Percentiles rank a stretch among this genome's conserved stretches.
Conservation (phyloP, 2,888 invertebrate species). For the Dusona sp. region DNA sequence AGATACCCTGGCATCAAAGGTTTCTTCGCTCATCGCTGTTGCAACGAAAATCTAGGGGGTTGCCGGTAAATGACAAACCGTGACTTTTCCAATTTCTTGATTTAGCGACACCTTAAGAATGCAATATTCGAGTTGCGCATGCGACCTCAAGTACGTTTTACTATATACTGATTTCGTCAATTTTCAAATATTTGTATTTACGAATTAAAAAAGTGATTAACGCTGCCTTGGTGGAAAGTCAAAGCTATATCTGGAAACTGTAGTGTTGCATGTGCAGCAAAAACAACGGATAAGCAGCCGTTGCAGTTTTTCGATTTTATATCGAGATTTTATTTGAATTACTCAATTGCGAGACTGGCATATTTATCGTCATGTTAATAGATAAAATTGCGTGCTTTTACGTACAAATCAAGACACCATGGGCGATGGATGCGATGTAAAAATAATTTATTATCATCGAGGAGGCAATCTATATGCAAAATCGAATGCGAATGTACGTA, state of each 20-base stretch:
- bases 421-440: conserved; percentile 71
- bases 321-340: background rate
- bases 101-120: too few species aligned
- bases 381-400: background rate
- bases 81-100: background rate
- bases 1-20: background rate
- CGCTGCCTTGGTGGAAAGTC: too few species aligned
- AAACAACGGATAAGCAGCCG: background rate
- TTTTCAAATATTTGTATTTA: background rate
- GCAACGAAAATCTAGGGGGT: background rate
- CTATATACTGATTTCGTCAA: background rate
- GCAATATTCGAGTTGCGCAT: too few species aligned
- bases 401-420: background rate
- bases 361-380: too few species aligned
- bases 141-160: background rate
- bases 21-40: background rate
- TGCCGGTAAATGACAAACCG: background rate
- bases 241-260: too few species aligned
- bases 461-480: conserved; percentile 75
- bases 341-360: background rate
- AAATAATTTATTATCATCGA: conserved; percentile 82
- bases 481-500: conserved; percentile 66
- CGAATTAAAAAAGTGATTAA: background rate
- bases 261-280: background rate
- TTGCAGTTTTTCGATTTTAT: too few species aligned